phyloP scores from a whole-genome alignment of 1,140 invertebrate genomes.

The Tetramorium simillimum region DNA sequence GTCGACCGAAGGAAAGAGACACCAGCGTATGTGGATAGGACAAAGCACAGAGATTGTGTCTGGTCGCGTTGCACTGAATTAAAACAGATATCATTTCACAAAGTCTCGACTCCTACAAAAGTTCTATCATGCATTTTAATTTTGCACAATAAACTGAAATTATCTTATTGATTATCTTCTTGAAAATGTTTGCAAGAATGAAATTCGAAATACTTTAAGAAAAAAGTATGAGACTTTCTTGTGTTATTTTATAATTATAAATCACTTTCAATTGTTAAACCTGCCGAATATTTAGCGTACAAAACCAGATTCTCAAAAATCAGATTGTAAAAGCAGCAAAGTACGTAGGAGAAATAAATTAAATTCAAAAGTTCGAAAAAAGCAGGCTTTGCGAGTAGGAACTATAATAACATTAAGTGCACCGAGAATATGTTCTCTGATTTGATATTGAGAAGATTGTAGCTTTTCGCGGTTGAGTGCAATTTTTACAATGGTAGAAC shows the following conservation, averaged over 20 bases:
- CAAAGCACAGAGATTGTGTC: constrained; percentile 10
- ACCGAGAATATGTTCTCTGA: not conserved
- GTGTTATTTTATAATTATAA: not conserved
- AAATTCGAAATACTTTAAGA: not conserved
- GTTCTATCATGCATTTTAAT: not conserved
- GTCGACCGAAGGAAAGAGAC: constrained; percentile 11
- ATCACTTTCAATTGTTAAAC: not conserved
- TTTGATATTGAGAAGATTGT: not conserved
- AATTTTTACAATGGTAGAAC: constrained; percentile 26
- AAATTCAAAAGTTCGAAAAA: constrained; percentile 9
- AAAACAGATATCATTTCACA: constrained; percentile 36
- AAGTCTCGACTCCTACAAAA: not conserved
- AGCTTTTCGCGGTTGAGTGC: constrained; percentile 7
- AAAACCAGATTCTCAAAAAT: not conserved
- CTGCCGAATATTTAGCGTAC: not conserved
- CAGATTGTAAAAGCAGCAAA: not conserved
- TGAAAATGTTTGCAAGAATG: not conserved
- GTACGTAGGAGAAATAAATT: not conserved
- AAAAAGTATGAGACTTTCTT: not conserved
- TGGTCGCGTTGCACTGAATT: constrained; percentile 2
- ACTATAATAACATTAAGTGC: constrained; percentile 5
- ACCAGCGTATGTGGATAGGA: not conserved
- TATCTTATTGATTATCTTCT: not conserved
- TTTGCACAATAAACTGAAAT: not conserved
- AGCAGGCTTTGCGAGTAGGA: not conserved